These are phyloP conservation scores for Myotis findleyi DNA, from an alignment of 2,797 vertebrate genomes.

Conservation along the genomic window DNA sequence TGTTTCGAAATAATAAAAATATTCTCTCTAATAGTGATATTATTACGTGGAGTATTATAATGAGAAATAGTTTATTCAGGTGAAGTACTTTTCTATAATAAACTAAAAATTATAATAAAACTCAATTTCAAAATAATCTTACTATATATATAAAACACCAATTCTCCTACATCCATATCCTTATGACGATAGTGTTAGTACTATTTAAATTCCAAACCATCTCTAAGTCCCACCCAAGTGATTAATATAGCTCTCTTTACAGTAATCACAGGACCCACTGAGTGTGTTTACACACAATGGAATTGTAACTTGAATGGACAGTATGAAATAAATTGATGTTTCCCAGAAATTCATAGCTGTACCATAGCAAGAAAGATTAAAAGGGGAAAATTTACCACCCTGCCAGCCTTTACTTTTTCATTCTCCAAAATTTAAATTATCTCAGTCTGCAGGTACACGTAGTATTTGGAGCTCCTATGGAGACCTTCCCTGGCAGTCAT, in stretches of 20 bases:
- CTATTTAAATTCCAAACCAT: slow-evolving; percentile 48
- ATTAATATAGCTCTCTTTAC: not conserved
- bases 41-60: not conserved
- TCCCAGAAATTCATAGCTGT: not conserved
- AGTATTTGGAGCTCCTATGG: not conserved
- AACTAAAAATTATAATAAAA: slow-evolving; percentile 29
- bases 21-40: not conserved
- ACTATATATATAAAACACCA: not conserved
- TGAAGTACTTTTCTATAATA: slow-evolving; percentile 23
- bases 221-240: not conserved
- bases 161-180: not conserved
- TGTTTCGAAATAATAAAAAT: slow-evolving; percentile 3
- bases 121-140: not conserved
- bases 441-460: not conserved
- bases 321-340: not conserved
- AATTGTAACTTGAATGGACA: not conserved
- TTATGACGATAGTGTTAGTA: not conserved
- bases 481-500: not conserved
- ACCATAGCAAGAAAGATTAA: not conserved
- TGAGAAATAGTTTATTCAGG: not conserved
- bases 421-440: not conserved
- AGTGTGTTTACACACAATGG: not conserved
- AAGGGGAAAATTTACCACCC: not conserved
- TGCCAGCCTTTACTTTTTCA: not conserved
- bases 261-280: not conserved